Conservation (phyloP, 2,888 invertebrate genomes). For the Aplocera efformata region DNA sequence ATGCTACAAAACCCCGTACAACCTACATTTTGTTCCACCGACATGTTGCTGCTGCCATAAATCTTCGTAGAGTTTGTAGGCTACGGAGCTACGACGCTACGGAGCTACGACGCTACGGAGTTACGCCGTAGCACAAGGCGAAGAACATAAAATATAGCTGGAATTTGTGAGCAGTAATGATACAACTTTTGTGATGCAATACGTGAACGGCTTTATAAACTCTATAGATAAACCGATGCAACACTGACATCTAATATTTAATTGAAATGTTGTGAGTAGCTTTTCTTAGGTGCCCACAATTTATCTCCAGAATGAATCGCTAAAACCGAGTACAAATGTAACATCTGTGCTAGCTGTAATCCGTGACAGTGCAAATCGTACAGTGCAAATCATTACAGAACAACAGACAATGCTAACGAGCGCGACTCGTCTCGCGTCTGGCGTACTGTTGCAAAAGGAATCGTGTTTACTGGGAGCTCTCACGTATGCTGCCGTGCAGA, state of each 20-base stretch:
- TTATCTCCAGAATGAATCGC: too few relatives aligned
- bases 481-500: neutral
- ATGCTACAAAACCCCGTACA: constrained; percentile 11
- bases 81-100: constrained; percentile 14
- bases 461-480: neutral
- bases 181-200: constrained; percentile 10
- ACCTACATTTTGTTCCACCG: constrained; percentile 13
- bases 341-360: too few relatives aligned
- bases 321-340: too few relatives aligned
- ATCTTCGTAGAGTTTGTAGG: constrained; percentile 20
- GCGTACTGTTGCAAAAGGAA: neutral
- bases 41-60: constrained; percentile 16
- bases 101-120: constrained; percentile 14
- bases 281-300: too few relatives aligned
- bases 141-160: constrained; percentile 19
- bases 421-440: neutral
- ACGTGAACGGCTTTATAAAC: constrained; percentile 4
- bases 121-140: constrained; percentile 17
- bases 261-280: too few relatives aligned
- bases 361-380: neutral
- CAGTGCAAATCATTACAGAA: neutral
- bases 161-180: constrained; percentile 16
- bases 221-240: too few relatives aligned
- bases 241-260: too few relatives aligned
- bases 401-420: neutral